These are phyloP conservation scores for Teinopalpus imperialis DNA, from an alignment of 2,888 invertebrate genomes.

Conservation along the genomic window DNA sequence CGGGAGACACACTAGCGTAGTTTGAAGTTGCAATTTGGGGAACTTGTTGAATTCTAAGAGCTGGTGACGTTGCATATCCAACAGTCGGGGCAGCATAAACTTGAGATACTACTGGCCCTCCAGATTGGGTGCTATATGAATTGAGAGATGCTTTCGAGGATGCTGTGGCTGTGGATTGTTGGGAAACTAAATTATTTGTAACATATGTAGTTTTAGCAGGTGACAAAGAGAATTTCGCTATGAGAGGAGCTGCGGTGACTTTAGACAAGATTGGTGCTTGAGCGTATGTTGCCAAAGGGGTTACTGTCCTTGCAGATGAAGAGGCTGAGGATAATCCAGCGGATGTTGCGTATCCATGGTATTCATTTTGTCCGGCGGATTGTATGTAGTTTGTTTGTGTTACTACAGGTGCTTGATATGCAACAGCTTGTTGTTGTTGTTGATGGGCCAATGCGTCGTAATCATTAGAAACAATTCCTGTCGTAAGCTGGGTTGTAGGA, in stretches of 20 bases:
- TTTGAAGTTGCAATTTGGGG: slow-evolving; percentile 37
- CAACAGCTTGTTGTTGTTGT: slow-evolving; percentile 36
- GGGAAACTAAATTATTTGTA: slow-evolving; percentile 57
- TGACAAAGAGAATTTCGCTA: slow-evolving; percentile 57
- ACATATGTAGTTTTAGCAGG: slow-evolving; percentile 58
- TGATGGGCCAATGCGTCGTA: slow-evolving; percentile 46
- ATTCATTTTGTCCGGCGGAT: slow-evolving; percentile 54
- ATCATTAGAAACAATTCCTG: slow-evolving; percentile 42
- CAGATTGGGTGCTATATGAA: slow-evolving; percentile 54
- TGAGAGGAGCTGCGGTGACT: slow-evolving; percentile 71
- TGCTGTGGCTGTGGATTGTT: slow-evolving; percentile 53
- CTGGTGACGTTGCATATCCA: slow-evolving; percentile 61
- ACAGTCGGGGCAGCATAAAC: slow-evolving; percentile 62
- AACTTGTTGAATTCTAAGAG: slow-evolving; percentile 50
- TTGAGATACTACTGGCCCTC: slow-evolving; percentile 72
- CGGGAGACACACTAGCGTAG: slow-evolving; percentile 27
- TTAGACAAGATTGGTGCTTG: slow-evolving; percentile 78
- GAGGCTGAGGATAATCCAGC: slow-evolving; percentile 68
- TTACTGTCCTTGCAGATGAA: slow-evolving; percentile 55
- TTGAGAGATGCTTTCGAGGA: slow-evolving; percentile 69
- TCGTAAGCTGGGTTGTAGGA: slow-evolving; percentile 77
- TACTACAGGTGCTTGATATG: slow-evolving; percentile 45
- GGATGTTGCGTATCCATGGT: slow-evolving; percentile 80
- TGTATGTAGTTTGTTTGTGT: slow-evolving; percentile 49
- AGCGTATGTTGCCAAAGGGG: slow-evolving; percentile 67